These are phyloP conservation scores for Sebastes steindachneri DNA, from an alignment of 2,797 vertebrate genomes.

Conservation along the genomic window DNA sequence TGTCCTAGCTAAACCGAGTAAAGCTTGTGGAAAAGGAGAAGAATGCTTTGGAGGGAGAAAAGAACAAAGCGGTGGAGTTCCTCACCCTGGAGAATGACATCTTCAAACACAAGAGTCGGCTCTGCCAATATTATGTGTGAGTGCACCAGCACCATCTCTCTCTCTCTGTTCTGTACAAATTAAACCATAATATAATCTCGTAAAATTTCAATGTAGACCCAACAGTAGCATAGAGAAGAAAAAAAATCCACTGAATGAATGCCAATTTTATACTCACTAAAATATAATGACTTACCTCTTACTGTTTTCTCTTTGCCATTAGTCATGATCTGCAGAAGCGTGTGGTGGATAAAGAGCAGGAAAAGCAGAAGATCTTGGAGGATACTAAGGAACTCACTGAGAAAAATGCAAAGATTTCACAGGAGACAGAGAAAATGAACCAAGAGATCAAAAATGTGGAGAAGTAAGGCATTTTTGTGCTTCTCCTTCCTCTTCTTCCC, in stretches of 20 bases:
- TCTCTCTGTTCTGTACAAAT: background rate
- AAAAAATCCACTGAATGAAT: background rate
- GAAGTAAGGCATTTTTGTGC: conserved; percentile 82
- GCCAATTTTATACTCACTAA: background rate
- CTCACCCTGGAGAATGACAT: conserved; percentile 93
- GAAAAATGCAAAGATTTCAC: conserved; percentile 86
- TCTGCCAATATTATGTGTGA: conserved; percentile 95
- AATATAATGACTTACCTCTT: background rate
- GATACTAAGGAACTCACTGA: conserved; percentile 90
- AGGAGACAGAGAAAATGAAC: conserved; percentile 89
- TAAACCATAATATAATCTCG: background rate
- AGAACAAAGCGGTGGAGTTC: conserved; percentile 93
- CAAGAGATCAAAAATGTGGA: conserved; percentile 91
- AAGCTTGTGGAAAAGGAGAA: conserved; percentile 99
- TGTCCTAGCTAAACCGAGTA: conserved; percentile 91
- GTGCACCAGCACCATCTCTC: conserved; percentile 56
- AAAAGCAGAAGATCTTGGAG: conserved; percentile 90
- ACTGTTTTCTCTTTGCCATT: conserved; percentile 7
- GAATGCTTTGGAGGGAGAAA: conserved; percentile 93
- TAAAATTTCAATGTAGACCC: background rate
- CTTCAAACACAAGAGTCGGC: conserved; percentile 90
- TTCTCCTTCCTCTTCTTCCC: too few species aligned
- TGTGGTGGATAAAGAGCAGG: conserved; percentile 83
- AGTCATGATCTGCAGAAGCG: conserved; percentile 91
- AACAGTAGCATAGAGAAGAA: background rate